phyloP scores from a whole-genome alignment of 2,888 invertebrate species.

The Eilema depressum region DNA sequence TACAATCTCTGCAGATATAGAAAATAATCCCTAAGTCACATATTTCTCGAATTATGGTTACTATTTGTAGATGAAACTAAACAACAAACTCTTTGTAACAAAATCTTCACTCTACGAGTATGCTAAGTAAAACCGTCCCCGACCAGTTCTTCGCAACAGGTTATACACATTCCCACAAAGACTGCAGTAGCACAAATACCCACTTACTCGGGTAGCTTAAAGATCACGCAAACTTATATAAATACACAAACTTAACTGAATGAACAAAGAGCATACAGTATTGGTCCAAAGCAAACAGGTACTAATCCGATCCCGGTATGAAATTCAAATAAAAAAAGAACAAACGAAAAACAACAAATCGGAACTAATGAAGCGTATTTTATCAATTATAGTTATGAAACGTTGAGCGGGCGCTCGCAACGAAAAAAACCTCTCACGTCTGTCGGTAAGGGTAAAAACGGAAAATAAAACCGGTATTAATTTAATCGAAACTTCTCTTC shows the following conservation, averaged over 20 bases:
- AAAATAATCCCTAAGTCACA: neutral
- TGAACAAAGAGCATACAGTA: slow-evolving; percentile 37
- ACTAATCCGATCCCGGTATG: slow-evolving; percentile 35
- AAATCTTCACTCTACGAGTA: slow-evolving; percentile 9
- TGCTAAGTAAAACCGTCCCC: slow-evolving; percentile 15
- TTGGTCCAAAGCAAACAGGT: slow-evolving; percentile 30
- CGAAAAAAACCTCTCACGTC: slow-evolving; percentile 65
- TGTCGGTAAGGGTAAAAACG: slow-evolving; percentile 64
- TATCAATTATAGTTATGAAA: slow-evolving; percentile 71
- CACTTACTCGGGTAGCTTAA: slow-evolving; percentile 26
- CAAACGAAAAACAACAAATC: slow-evolving; percentile 58
- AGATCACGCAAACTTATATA: slow-evolving; percentile 38
- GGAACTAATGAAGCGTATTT: slow-evolving; percentile 71
- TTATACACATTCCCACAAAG: slow-evolving; percentile 37
- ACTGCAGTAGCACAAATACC: slow-evolving; percentile 34
- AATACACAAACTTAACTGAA: slow-evolving; percentile 29
- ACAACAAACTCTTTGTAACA: slow-evolving; percentile 15
- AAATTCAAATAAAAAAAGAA: slow-evolving; percentile 43
- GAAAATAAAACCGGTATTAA: slow-evolving; percentile 80
- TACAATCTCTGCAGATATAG: neutral
- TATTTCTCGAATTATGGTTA: neutral
- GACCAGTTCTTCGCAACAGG: slow-evolving; percentile 32
- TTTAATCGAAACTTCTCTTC: slow-evolving; percentile 84
- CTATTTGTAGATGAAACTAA: slow-evolving; percentile 7
- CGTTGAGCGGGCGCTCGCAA: slow-evolving; percentile 55